These are phyloP conservation scores for Parambassis ranga DNA, from an alignment of 2,797 vertebrate species.

Conservation along the genomic window DNA sequence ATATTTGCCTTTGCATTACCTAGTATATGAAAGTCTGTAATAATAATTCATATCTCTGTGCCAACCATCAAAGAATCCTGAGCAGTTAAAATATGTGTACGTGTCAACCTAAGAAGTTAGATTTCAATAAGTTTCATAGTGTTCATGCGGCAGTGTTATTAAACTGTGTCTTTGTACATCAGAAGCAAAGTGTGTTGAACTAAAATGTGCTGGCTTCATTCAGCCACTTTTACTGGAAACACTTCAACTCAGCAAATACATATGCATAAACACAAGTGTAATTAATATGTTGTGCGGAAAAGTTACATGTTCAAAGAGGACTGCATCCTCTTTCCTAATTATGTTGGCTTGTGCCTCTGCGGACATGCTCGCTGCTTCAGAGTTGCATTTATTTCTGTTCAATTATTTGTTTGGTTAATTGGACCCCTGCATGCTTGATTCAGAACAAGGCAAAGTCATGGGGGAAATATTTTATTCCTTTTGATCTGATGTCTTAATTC, in stretches of 20 bases:
- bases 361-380: constrained; percentile 62
- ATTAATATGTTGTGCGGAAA: constrained; percentile 67
- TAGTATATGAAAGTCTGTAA: no score
- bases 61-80: not conserved
- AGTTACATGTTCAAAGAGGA: constrained; percentile 74
- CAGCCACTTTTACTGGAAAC: constrained; percentile 47
- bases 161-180: constrained; percentile 16
- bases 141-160: not conserved
- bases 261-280: constrained; percentile 65
- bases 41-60: no score
- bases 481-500: constrained; percentile 80
- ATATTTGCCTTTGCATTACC: no score
- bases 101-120: no score
- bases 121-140: not conserved
- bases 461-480: constrained; percentile 80
- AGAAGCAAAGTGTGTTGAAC: constrained; percentile 27
- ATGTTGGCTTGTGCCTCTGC: constrained; percentile 66
- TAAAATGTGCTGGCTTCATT: constrained; percentile 31
- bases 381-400: constrained; percentile 80
- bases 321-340: constrained; percentile 66
- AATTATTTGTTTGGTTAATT: constrained; percentile 83
- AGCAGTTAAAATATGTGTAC: no score
- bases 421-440: constrained; percentile 70
- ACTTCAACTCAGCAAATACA: constrained; percentile 62
- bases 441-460: constrained; percentile 73